Evolutionary conservation across 2,797 vertebrate genomes (phyloP), one percentile per base, ranked within the genome.

Genomic region (Sebastes taczanowskii): DNA sequence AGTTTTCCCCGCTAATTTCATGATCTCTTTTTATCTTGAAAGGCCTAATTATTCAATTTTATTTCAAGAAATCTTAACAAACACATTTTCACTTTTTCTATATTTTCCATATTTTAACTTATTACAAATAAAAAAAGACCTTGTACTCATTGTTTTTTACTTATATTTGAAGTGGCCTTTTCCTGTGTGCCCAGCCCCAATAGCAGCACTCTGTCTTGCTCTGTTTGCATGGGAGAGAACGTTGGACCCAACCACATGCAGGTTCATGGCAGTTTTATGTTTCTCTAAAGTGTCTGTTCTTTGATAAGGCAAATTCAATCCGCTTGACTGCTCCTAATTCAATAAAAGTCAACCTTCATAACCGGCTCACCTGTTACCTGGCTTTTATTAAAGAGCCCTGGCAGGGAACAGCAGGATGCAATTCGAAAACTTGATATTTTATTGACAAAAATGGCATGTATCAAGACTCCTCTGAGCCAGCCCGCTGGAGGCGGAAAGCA

Each of bases 381-480:
- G 11, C 30, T 81, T 70, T 78, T 74, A 78, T 83, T 78, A 61
- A 71, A 80, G 74, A 60, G 38, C 34, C 9, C 20, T 55, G 30
- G 63, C 32, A 29, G 60, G 2, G 38, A 74, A 55, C 55, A 5
- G n/a, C 4, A 9, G 30, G 52, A 58, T 78, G 61, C 29, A 49
- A 85, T 85, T 60, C 69, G 20, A 82, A 85, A 85, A 76, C n/a
- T 1, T 49, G 23, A 84, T 85, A 52, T 89, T 82, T 88, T 83
- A 88, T 82, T 70, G 87, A 83, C 61, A 59, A 22, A 84, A 70
- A 67, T 18, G 55, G 27, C 74, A 18, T 2, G 10, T 23, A 53
- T 35, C 14, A 13, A 18, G 46, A 53, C 75, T 59, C 13, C n/a
- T 38, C 66, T 56, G 76, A 71, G 60, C n/a, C 75, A 52, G 71